A percentile compares a stretch with the other conserved stretches of the same genome.
These are phyloP conservation scores for Sebastiscus albofasciatus DNA, from an alignment of 2,797 vertebrate species.

Conservation along the genomic window DNA sequence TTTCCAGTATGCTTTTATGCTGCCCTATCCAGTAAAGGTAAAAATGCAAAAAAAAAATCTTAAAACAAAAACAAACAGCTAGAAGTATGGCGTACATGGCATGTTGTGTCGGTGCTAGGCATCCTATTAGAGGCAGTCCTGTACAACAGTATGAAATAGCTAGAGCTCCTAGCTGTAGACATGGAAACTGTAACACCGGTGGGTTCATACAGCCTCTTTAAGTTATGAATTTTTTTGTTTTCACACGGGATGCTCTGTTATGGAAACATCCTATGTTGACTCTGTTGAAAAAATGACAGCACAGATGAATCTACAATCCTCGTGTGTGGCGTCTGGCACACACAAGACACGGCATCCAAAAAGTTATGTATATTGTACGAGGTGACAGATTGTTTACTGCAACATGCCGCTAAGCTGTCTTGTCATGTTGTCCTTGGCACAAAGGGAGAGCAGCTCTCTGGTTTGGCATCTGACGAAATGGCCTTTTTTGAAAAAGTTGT, in stretches of 20 bases:
- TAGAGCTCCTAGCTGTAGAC: neutral
- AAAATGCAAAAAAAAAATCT: neutral
- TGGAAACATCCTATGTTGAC: neutral
- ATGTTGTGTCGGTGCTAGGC: neutral
- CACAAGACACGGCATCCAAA: neutral
- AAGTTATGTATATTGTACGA: conserved; percentile 36
- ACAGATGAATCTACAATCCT: conserved; percentile 25
- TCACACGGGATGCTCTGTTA: neutral
- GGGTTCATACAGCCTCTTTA: neutral
- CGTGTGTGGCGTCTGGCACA: conserved; percentile 23
- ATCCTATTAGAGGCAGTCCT: neutral
- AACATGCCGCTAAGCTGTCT: conserved; percentile 23
- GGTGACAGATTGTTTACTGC: conserved; percentile 43
- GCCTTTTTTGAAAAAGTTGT: too few relatives aligned
- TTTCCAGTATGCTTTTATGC: neutral
- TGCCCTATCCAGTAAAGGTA: neutral
- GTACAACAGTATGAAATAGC: neutral
- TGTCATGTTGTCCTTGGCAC: conserved; percentile 48
- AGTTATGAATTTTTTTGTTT: neutral
- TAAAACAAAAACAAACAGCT: neutral
- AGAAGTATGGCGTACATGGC: neutral
- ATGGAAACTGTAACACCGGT: neutral
- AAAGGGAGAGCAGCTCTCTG: conserved; percentile 20
- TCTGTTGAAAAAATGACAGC: conserved; percentile 11
- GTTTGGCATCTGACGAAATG: conserved; percentile 31